Percentiles rank a stretch among this genome's conserved stretches.
These are phyloP conservation scores for Mohoua ochrocephala DNA, from an alignment of 2,113 vertebrate species.

Conservation along the genomic window DNA sequence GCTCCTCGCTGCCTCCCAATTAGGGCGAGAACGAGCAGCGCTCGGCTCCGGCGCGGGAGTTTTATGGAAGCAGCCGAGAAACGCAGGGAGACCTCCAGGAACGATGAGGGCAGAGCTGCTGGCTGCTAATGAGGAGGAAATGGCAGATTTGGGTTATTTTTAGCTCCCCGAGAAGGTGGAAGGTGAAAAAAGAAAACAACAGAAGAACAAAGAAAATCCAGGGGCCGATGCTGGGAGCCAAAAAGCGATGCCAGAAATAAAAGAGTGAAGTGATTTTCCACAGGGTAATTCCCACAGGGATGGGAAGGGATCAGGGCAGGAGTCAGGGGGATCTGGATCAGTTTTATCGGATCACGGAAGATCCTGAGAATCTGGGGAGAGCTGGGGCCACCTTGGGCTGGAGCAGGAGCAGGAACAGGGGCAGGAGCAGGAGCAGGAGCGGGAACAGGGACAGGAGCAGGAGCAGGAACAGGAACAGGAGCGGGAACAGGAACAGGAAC, in stretches of 20 bases:
- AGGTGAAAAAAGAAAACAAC: constrained; percentile 15
- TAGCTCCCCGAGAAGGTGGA: constrained; percentile 48
- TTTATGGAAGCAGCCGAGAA: background rate
- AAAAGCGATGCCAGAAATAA: background rate
- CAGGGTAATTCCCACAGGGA: background rate
- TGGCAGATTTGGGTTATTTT: constrained; percentile 52
- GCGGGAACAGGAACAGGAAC: too few species aligned
- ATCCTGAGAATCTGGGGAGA: background rate
- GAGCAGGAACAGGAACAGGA: too few species aligned
- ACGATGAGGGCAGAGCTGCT: constrained; percentile 16
- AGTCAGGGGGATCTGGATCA: background rate
- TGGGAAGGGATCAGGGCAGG: too few species aligned
- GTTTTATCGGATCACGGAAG: background rate
- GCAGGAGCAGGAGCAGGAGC: too few species aligned
- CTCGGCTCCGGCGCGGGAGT: background rate
- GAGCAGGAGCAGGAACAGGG: background rate
- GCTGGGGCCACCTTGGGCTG: background rate
- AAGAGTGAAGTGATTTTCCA: background rate
- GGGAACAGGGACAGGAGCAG: too few species aligned
- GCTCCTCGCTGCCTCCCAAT: constrained; percentile 37
- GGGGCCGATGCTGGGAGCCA: background rate
- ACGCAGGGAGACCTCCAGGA: constrained; percentile 19
- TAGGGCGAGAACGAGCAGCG: constrained; percentile 16
- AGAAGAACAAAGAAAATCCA: background rate
- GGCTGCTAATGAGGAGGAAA: constrained; percentile 39